A percentile compares a stretch with the other conserved stretches of the same genome.
These are phyloP conservation scores for Protobothrops mucrosquamatus DNA, from an alignment of 2,113 vertebrate species.

Conservation along the genomic window DNA sequence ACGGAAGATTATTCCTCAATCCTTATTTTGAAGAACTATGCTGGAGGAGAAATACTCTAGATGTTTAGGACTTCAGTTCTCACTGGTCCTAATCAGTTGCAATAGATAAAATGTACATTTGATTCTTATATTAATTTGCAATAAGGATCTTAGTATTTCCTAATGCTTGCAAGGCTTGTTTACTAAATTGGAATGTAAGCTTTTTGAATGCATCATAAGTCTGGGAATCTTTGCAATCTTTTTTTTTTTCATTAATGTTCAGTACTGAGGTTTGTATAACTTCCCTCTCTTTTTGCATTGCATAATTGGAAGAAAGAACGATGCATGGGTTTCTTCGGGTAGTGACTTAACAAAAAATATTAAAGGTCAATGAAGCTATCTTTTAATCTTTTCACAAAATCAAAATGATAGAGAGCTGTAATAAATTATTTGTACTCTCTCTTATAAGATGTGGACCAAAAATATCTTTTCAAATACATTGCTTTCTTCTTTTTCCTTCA, in stretches of 20 bases:
- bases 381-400: background rate
- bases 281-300: background rate
- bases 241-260: background rate
- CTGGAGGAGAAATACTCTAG: background rate
- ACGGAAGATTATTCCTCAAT: background rate
- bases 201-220: background rate
- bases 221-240: background rate
- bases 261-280: background rate
- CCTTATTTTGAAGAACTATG: background rate
- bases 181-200: background rate
- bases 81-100: background rate
- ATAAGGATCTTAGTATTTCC: background rate
- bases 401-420: background rate
- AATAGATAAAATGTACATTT: background rate
- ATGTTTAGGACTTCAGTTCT: background rate
- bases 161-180: background rate
- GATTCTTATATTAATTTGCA: background rate
- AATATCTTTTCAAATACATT: background rate
- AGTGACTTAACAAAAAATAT: background rate
- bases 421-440: background rate
- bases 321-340: background rate
- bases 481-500: background rate
- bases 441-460: background rate
- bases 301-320: background rate
- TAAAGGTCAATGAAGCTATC: background rate